Evolutionary conservation across 53 echinoderm and acorn worm species (phyloP), one percentile per base, ranked within the genome.

Genomic region (Echinarachnius parma): DNA sequence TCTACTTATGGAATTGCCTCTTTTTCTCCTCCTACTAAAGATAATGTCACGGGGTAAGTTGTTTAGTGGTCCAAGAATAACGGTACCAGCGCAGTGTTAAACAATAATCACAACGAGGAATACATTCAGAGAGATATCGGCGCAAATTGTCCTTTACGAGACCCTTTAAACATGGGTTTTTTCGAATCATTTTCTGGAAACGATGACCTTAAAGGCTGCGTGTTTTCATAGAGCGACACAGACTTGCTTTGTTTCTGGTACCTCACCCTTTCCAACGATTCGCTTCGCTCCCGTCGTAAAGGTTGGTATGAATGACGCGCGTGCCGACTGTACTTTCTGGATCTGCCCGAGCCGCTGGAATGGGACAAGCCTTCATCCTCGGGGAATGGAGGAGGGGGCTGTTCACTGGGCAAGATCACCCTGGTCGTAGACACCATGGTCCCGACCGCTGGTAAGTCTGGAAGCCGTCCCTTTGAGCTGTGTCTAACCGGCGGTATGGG

Each of bases 301-400:
- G 70, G 70, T 24, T 69, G 70, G 53, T 69, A 69, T 4, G 70
- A 69, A 25, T 69, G 70, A 4, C 70, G 70, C 3, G 34, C 70
- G n/a, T 53, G 70, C 4, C 70, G 52, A 25, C 32, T 50, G 26
- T 48, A 47, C 31, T 66, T 66, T 28, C 66, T 26, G 0, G 66
- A 50, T 46, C 36, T 69, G 11, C 70, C 70, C 29, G 50, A 21
- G n/a, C 47, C 69, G 5, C 24, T 53, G 21, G 70, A 33, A 2
- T 39, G 35, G 11, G 62, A 21, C 10, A 21, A n/a, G 13, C 7
- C 7, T 7, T 13, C 30, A 15, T 14, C 2, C 9, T 28, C 31
- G n/a, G 46, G 29, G 14, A 5, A 26, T 47, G 48, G 10, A 28
- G 66, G 66, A 5, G 66, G 66, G 2, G 66, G 46, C 5, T 46